phyloP scores from a whole-genome alignment of 2,888 invertebrate species.

The Orthosia cruda region DNA sequence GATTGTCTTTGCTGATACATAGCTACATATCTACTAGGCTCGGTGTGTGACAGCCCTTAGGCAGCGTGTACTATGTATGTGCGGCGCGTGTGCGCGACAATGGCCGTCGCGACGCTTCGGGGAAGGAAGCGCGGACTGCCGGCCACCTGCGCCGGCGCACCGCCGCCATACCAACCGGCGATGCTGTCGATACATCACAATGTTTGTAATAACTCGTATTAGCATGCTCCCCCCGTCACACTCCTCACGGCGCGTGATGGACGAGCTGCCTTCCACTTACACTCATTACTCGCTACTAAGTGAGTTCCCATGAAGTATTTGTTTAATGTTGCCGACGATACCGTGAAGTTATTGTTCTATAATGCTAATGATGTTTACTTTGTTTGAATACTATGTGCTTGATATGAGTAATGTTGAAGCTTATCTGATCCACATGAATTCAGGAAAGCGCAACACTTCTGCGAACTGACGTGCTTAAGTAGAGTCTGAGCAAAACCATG shows the following conservation, averaged over 20 bases:
- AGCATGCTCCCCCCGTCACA: constrained; percentile 16
- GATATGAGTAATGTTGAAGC: neutral
- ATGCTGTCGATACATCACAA: constrained; percentile 68
- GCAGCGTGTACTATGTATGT: constrained; percentile 66
- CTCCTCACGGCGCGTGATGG: neutral
- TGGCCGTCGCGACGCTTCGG: constrained; percentile 76
- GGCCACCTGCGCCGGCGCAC: too few relatives aligned
- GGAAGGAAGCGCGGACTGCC: constrained; percentile 80
- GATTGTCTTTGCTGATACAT: neutral
- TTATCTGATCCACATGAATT: constrained; percentile 25
- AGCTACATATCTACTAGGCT: too few relatives aligned
- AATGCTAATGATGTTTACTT: constrained; percentile 41
- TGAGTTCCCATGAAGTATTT: constrained; percentile 43
- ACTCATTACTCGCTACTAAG: constrained; percentile 16
- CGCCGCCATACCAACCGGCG: constrained; percentile 52
- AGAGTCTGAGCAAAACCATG: neutral
- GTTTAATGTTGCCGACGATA: constrained; percentile 49
- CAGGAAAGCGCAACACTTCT: neutral
- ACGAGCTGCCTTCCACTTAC: constrained; percentile 8
- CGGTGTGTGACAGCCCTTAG: constrained; percentile 3
- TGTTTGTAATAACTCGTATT: constrained; percentile 55
- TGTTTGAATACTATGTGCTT: constrained; percentile 6
- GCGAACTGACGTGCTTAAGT: neutral
- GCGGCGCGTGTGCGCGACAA: constrained; percentile 76
- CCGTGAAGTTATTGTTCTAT: constrained; percentile 19